These are phyloP conservation scores for Turritopsis dohrnii DNA, from an alignment of 30 jellyfish, hydroid and myxozoan genomes.

Conservation along the genomic window DNA sequence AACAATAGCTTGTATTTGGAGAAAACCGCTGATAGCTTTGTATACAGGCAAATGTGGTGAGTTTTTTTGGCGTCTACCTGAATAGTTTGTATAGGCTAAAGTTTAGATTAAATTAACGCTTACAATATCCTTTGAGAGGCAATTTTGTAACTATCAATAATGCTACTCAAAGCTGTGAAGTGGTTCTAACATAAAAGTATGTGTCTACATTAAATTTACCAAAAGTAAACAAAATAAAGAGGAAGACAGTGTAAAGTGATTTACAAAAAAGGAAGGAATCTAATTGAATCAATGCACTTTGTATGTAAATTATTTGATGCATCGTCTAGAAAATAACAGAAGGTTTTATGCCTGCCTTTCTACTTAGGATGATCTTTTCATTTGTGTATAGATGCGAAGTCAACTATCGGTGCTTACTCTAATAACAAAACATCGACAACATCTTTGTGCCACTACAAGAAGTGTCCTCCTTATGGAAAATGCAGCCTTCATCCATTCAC, in stretches of 20 bases:
- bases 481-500: constrained; percentile 2
- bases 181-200: too few species aligned
- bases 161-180: too few species aligned
- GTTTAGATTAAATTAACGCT: too few species aligned
- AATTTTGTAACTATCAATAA: too few species aligned
- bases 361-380: not conserved
- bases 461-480: constrained; percentile 23
- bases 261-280: too few species aligned
- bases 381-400: not conserved
- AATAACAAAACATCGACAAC: not conserved
- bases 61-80: not conserved
- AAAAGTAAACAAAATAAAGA: too few species aligned
- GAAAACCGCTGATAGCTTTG: constrained; percentile 12
- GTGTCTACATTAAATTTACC: too few species aligned
- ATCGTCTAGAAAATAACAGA: too few species aligned
- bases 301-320: too few species aligned
- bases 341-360: not conserved
- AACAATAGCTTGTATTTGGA: constrained; percentile 24
- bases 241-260: too few species aligned
- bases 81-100: not conserved
- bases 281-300: too few species aligned
- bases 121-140: too few species aligned
- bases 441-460: constrained; percentile 9
- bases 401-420: not conserved
- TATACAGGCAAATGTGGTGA: constrained; percentile 27